These are phyloP conservation scores for Drosophila melanosoma DNA, from an alignment of 2,888 invertebrate species.

Conservation along the genomic window DNA sequence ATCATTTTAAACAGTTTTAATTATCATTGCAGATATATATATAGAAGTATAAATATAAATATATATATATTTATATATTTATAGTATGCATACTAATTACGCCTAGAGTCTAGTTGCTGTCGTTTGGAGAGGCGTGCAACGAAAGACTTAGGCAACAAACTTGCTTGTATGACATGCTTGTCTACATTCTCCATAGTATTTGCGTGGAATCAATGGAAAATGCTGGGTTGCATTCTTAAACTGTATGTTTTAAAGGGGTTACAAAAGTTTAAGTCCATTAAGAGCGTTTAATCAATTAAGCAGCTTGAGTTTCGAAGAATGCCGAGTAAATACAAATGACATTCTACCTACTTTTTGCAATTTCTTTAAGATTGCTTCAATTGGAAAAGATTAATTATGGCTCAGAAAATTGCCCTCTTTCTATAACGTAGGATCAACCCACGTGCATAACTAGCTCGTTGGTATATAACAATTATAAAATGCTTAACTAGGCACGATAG, in stretches of 20 bases:
- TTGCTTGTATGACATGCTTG: slow-evolving; percentile 28
- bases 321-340: neutral
- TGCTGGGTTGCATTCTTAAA: slow-evolving; percentile 21
- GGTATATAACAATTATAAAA: slow-evolving; percentile 9
- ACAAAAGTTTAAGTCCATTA: slow-evolving; percentile 37
- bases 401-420: neutral
- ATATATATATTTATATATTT: neutral
- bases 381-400: neutral
- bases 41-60: slow-evolving; percentile 5
- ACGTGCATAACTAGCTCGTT: neutral
- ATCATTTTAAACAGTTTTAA: slow-evolving; percentile 62
- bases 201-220: slow-evolving; percentile 27
- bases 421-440: neutral
- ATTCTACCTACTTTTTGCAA: neutral
- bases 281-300: slow-evolving; percentile 21
- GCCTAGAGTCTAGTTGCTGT: slow-evolving; percentile 1
- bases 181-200: neutral
- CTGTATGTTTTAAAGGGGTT: slow-evolving; percentile 27
- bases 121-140: slow-evolving; percentile 30
- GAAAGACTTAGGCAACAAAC: slow-evolving; percentile 79
- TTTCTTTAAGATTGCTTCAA: neutral
- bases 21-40: slow-evolving; percentile 49
- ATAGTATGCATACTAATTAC: slow-evolving; percentile 37
- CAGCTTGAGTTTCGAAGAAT: slow-evolving; percentile 1
- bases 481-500: slow-evolving; percentile 4